A percentile compares a stretch with the other conserved stretches of the same genome.
These are phyloP conservation scores for Zygogramma bicolorata DNA, from an alignment of 2,888 invertebrate species.

Conservation along the genomic window DNA sequence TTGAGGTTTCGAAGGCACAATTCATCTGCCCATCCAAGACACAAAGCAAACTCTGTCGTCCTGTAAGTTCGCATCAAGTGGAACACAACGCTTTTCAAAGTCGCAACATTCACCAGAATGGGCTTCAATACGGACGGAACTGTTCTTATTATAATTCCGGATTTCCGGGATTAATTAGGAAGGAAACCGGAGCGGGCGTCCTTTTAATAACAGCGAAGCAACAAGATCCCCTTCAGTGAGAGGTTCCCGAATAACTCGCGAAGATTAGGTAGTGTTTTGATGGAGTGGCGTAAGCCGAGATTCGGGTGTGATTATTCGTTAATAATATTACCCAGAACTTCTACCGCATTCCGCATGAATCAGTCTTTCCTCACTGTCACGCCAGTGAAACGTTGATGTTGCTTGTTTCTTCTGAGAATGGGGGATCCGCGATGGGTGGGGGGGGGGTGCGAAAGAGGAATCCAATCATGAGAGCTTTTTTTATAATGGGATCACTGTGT, in stretches of 20 bases:
- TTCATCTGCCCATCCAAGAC: no score
- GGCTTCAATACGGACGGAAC: not conserved
- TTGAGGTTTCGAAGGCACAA: no score
- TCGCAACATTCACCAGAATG: no score
- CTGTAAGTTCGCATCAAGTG: no score
- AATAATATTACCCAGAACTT: conserved; percentile 4
- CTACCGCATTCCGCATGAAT: not conserved
- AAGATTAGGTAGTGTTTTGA: conserved; percentile 25
- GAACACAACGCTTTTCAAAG: no score
- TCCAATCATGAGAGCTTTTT: not conserved
- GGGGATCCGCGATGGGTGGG: not conserved
- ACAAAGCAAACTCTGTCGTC: no score
- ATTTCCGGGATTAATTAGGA: not conserved
- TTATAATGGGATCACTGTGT: no score
- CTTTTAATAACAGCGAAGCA: not conserved
- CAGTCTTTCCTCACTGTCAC: not conserved
- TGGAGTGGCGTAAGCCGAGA: conserved; percentile 27
- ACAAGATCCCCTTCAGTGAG: not conserved
- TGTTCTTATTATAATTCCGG: not conserved
- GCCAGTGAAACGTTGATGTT: not conserved
- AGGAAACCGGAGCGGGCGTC: not conserved
- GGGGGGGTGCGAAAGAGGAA: not conserved
- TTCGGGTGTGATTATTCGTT: conserved; percentile 22
- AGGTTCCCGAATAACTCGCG: conserved; percentile 11
- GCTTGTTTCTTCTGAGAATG: not conserved